Evolutionary conservation across 2,113 vertebrate genomes (phyloP).

Genomic region (Condylura cristata): DNA sequence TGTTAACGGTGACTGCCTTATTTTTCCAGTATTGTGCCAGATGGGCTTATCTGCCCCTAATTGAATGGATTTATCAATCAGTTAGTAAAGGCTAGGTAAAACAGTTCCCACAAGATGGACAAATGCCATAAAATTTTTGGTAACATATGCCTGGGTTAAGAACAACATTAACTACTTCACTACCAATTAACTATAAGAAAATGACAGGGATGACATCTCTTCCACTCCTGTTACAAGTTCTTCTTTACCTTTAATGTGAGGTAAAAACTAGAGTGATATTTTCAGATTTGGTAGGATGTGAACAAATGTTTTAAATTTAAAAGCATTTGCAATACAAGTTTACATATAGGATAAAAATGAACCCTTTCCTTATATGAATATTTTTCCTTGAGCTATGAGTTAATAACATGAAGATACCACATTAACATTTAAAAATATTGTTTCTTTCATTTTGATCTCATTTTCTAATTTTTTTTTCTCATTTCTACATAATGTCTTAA

Average conservation of each 20-base stretch:
- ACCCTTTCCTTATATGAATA: not conserved
- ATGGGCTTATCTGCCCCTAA: not conserved
- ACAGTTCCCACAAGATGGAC: not conserved
- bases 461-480: not conserved
- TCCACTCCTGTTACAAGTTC: not conserved
- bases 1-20: not conserved
- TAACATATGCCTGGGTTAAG: not conserved
- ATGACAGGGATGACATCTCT: not conserved
- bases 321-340: not conserved
- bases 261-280: not conserved
- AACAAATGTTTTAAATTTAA: constrained; percentile 33
- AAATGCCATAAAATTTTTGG: not conserved
- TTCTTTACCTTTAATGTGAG: not conserved
- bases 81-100: not conserved
- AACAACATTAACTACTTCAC: not conserved
- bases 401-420: not conserved
- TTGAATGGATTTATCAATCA: not conserved
- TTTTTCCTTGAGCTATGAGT: not conserved
- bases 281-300: not conserved
- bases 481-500: constrained; percentile 16
- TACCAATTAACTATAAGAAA: not conserved
- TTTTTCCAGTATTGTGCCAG: not conserved
- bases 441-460: not conserved
- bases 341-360: not conserved
- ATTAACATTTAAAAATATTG: not conserved